phyloP scores from a whole-genome alignment of 1,140 invertebrate genomes.

The Drosophila pseudoananassae region DNA sequence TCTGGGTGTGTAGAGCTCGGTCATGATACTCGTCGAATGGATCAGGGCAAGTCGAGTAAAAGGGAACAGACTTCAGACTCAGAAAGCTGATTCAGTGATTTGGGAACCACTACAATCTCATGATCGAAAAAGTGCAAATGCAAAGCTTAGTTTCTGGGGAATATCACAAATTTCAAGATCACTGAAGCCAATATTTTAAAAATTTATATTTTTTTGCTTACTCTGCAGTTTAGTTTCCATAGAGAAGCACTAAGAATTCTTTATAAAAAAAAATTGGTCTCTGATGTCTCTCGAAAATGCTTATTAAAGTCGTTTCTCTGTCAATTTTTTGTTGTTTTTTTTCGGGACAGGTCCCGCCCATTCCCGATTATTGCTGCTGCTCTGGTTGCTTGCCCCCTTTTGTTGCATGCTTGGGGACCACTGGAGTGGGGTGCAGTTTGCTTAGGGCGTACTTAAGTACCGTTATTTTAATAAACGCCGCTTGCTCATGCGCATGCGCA shows the following conservation, averaged over 20 bases:
- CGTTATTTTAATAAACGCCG: conserved; percentile 81
- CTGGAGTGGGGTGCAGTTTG: conserved; percentile 63
- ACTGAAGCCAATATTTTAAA: background rate
- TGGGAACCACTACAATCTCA: background rate
- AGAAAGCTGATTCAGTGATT: conserved; percentile 6
- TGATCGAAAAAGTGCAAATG: background rate
- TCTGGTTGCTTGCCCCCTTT: conserved; percentile 30
- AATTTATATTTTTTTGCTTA: conserved; percentile 21
- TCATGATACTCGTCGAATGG: conserved; percentile 38
- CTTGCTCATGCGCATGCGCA: conserved; percentile 57
- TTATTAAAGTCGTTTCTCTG: conserved; percentile 50
- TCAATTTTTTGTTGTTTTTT: conserved; percentile 15
- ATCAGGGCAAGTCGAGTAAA: conserved; percentile 14
- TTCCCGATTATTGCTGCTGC: conserved; percentile 39
- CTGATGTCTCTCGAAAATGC: conserved; percentile 30
- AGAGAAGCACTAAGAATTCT: conserved; percentile 24
- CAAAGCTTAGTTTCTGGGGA: no score
- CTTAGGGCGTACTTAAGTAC: conserved; percentile 79
- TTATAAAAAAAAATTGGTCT: background rate
- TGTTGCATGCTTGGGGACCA: conserved; percentile 48
- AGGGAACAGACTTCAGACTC: conserved; percentile 5
- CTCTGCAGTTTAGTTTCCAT: conserved; percentile 11
- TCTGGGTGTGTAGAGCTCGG: conserved; percentile 41
- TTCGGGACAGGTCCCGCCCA: conserved; percentile 36
- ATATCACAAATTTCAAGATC: background rate